Evolutionary conservation across 2,888 invertebrate genomes (phyloP).

Genomic region (Lobophora halterata): DNA sequence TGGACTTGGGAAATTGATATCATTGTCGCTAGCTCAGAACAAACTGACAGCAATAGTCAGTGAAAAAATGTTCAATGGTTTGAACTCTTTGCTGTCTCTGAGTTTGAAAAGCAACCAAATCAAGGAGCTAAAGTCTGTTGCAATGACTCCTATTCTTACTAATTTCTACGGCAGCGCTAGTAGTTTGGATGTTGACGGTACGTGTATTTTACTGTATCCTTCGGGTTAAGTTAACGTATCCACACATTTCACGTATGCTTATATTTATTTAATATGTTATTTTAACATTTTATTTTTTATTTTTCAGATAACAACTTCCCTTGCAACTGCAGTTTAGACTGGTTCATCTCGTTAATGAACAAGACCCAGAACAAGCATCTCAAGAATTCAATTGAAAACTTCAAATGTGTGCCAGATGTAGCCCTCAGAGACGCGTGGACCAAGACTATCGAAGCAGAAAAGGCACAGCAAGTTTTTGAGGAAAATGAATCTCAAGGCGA

Average conservation of each 20-base stretch:
- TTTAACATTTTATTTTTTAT: slow-evolving; percentile 4
- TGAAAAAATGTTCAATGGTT: slow-evolving; percentile 52
- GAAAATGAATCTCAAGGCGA: slow-evolving; percentile 41
- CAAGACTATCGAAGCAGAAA: slow-evolving; percentile 48
- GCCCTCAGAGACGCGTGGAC: slow-evolving; percentile 54
- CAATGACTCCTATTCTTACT: slow-evolving; percentile 56
- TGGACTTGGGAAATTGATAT: slow-evolving; percentile 52
- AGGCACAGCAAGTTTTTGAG: slow-evolving; percentile 40
- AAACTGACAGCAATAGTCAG: slow-evolving; percentile 55
- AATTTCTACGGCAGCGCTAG: slow-evolving; percentile 55
- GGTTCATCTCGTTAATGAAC: slow-evolving; percentile 60
- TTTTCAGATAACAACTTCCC: slow-evolving; percentile 68
- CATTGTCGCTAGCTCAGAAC: slow-evolving; percentile 60
- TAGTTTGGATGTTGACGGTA: slow-evolving; percentile 66
- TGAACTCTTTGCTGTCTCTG: slow-evolving; percentile 48
- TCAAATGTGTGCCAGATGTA: slow-evolving; percentile 60
- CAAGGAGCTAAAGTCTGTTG: slow-evolving; percentile 48
- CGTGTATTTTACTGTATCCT: not conserved
- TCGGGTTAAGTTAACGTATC: no score
- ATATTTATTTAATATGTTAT: slow-evolving; percentile 1
- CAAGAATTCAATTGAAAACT: slow-evolving; percentile 56
- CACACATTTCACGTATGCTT: no score
- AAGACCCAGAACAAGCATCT: slow-evolving; percentile 56
- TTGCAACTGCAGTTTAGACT: slow-evolving; percentile 66
- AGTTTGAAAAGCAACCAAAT: slow-evolving; percentile 63